Evolutionary conservation across 2,888 invertebrate genomes (phyloP).

Genomic region (Nezara viridula): DNA sequence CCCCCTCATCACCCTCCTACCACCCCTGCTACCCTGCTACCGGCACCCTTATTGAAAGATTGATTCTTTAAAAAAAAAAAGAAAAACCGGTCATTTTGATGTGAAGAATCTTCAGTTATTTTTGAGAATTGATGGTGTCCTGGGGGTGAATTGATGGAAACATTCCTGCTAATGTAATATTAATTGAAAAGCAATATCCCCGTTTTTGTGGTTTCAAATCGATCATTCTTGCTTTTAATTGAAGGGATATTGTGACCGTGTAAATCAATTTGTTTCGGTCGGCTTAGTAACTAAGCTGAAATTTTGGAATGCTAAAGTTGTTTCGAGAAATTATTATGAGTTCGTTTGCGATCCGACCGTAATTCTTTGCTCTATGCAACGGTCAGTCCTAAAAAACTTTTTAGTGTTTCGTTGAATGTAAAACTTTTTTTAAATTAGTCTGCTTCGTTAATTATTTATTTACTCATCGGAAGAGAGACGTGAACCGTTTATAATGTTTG

Average conservation of each 20-base stretch:
- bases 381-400: too few species aligned
- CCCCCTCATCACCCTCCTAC: not conserved
- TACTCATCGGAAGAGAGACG: too few species aligned
- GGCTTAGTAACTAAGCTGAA: not conserved
- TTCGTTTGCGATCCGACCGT: too few species aligned
- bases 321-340: not conserved
- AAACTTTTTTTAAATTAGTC: too few species aligned
- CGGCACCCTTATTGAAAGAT: slow-evolving; percentile 14
- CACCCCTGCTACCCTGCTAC: not conserved
- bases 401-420: too few species aligned
- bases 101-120: slow-evolving; percentile 36
- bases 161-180: slow-evolving; percentile 43
- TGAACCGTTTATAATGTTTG: too few species aligned
- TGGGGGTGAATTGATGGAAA: not conserved
- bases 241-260: not conserved
- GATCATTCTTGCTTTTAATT: slow-evolving; percentile 27
- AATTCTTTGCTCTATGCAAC: too few species aligned
- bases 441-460: too few species aligned
- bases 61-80: slow-evolving; percentile 19
- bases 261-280: slow-evolving; percentile 18
- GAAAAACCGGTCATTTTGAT: not conserved
- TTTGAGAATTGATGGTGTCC: slow-evolving; percentile 38
- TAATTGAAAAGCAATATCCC: slow-evolving; percentile 53
- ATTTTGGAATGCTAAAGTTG: not conserved
- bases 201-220: not conserved